Base-by-base conservation (phyloP, 2,888 invertebrate species). In the Synergus laeviventris region DNA sequence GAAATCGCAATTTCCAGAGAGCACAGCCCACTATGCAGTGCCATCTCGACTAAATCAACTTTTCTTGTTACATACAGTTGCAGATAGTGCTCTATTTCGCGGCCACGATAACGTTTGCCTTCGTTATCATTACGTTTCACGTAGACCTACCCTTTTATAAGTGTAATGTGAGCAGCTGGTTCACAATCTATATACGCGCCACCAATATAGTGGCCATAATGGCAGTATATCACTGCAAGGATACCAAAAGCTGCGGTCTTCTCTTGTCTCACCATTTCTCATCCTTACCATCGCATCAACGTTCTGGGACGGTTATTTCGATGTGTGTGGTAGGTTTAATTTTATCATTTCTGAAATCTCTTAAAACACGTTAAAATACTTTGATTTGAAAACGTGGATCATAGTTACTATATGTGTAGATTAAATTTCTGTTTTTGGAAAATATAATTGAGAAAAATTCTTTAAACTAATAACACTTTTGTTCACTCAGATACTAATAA, bases 191-290 rank as follows among this genome's bases (percentile, higher is more conserved):
- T 31, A 31, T 62, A 62, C 62, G 38, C 16, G 62, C 36, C 62
- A 38, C 38, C 62, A 62, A 62, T 38, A 62, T 62, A 39, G 11
- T 18, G n/a, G 62, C 18, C 31, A 62, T 2, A 38, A 62, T 62
- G 36, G 62, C 16, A 62, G 62, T 62, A 38, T 39, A 62, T 62
- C 62, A 62, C 39, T 38, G n/a, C 62, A 18, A 39, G n/a, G 62
- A 62, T 62, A 9, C 62, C 38, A 62, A 62, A 62, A 62, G 62
- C 49, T 49, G 49, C 49, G 49, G 49, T 62, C 62, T 62, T 62
- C 18, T 62, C 38, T 62, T 18, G 16, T 62, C 38, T 39, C 62
- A 38, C 62, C 62, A 62, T 62, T 62, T 62, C n/a, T 62, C 62
- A 38, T 62, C 62, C 38, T 62, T 62, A 62, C 18, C 38, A 8